A percentile compares a stretch with the other conserved stretches of the same genome.
Conservation (phyloP, 2,113 vertebrate genomes). For the Propithecus coquereli region DNA sequence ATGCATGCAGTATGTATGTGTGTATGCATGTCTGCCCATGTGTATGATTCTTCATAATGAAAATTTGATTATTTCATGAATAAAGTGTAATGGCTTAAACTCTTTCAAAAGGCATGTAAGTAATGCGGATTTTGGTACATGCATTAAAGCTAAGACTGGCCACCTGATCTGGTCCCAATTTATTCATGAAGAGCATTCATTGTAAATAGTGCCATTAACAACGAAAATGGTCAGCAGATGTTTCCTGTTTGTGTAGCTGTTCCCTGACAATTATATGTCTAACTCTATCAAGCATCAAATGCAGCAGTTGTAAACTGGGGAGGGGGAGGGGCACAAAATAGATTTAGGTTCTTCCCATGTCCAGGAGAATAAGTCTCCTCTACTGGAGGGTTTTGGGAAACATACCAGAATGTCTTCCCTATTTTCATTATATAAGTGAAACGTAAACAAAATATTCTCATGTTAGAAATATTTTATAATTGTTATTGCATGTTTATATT, state of each 20-base stretch:
- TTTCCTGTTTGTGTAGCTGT: conserved; percentile 11
- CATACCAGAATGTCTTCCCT: neutral
- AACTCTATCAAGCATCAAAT: neutral
- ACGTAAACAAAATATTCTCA: neutral
- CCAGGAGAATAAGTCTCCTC: neutral
- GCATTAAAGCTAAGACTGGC: neutral
- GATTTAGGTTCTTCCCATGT: neutral
- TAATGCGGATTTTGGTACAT: neutral
- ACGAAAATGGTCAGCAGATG: neutral
- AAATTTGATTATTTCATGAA: neutral
- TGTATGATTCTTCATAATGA: neutral
- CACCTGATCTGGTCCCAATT: conserved; percentile 21
- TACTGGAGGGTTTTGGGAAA: neutral
- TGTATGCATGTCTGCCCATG: accelerated
- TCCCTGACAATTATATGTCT: neutral
- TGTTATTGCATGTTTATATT: neutral
- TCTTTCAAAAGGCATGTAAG: neutral
- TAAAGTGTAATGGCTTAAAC: neutral
- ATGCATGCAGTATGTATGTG: neutral
- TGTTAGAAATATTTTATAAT: neutral
- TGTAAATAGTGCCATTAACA: neutral
- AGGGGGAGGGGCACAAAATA: neutral
- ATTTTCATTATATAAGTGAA: neutral
- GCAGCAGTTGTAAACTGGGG: neutral
- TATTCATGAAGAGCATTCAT: neutral